phyloP scores from a whole-genome alignment of 1,140 invertebrate genomes.

The Drosophila littoralis region DNA sequence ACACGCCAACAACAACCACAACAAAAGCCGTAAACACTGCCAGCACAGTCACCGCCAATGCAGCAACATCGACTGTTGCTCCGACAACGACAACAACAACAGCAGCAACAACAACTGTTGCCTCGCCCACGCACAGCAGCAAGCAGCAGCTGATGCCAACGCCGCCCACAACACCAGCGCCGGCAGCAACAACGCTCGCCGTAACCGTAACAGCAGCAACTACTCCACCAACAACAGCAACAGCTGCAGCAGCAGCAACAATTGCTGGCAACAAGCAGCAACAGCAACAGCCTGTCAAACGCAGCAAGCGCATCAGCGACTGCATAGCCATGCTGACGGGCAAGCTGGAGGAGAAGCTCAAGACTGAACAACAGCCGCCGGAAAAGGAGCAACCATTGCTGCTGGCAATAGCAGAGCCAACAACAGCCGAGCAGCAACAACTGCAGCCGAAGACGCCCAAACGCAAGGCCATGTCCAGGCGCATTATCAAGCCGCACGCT shows the following conservation, averaged over 20 bases:
- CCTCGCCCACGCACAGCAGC: conserved; percentile 49
- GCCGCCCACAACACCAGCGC: conserved; percentile 45
- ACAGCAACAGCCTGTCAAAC: conserved; percentile 55
- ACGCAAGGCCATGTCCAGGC: conserved; percentile 69
- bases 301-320: conserved; percentile 85
- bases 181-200: conserved; percentile 36
- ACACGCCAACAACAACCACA: neutral
- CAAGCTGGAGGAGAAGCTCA: conserved; percentile 85
- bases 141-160: conserved; percentile 55
- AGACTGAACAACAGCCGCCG: conserved; percentile 67
- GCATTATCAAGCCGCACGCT: conserved; percentile 61
- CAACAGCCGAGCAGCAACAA: conserved; percentile 16
- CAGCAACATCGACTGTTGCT: conserved; percentile 8
- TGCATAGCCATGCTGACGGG: conserved; percentile 86
- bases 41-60: conserved; percentile 11
- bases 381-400: conserved; percentile 3
- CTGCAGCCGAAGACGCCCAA: conserved; percentile 69
- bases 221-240: conserved; percentile 21
- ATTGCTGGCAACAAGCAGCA: conserved; percentile 7
- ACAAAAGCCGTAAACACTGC: neutral
- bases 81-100: conserved; percentile 1
- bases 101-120: conserved; percentile 6
- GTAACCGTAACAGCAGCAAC: neutral
- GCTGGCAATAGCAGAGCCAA: neutral
- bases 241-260: conserved; percentile 12